Evolutionary conservation across 2,113 vertebrate genomes (phyloP).

Genomic region (Prionailurus bengalensis): DNA sequence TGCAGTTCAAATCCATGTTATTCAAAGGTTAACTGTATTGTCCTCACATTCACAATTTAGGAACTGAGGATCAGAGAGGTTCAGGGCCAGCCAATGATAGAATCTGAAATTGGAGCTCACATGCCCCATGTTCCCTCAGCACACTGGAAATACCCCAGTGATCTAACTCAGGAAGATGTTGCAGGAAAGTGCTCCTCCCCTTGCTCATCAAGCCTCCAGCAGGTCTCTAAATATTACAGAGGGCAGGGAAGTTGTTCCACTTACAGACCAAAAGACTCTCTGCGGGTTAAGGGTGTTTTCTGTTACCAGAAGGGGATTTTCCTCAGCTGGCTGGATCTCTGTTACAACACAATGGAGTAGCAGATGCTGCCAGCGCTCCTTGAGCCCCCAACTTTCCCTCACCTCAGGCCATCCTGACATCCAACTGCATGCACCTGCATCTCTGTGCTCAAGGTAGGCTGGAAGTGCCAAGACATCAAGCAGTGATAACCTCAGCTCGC

Average conservation of each 20-base stretch:
- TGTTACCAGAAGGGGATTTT: background rate
- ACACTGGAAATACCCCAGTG: background rate
- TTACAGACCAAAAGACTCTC: background rate
- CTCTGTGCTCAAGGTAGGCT: background rate
- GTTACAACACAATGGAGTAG: background rate
- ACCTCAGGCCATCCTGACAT: rapidly evolving
- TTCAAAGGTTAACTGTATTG: background rate
- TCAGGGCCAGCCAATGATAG: background rate
- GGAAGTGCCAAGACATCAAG: background rate
- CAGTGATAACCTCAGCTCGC: background rate
- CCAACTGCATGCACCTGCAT: rapidly evolving
- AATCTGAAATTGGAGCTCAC: background rate
- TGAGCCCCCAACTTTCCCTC: background rate
- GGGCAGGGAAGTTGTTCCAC: background rate
- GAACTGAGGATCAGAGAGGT: background rate
- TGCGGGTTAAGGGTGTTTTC: background rate
- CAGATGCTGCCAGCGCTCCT: background rate
- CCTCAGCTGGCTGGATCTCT: background rate
- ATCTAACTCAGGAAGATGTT: background rate
- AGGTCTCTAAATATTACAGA: background rate
- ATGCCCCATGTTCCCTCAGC: background rate
- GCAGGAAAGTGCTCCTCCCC: background rate
- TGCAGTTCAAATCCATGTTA: background rate
- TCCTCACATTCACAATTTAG: background rate
- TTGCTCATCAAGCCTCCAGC: background rate